Evolutionary conservation across 37 sponge, comb jelly and placozoan genomes (phyloP).

Genomic region (Ephydatia muelleri): DNA sequence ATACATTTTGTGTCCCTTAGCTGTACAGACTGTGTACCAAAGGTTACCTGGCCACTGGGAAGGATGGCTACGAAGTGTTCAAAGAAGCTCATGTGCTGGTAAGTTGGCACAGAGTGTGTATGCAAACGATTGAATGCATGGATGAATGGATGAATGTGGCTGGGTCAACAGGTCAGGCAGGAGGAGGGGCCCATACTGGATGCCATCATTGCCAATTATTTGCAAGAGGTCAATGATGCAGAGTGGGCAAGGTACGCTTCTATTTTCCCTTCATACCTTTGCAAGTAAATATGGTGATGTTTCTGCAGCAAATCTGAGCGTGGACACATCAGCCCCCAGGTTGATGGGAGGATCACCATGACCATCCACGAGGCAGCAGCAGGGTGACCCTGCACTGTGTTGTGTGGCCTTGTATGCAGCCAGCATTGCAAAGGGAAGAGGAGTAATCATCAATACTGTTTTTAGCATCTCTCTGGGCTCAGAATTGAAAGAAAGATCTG

Average conservation of each 20-base stretch:
- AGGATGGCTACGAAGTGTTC: conserved; percentile 82
- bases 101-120: background rate
- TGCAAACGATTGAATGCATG: background rate
- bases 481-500: no score
- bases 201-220: background rate
- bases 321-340: background rate
- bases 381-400: background rate
- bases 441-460: no score
- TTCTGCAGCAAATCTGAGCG: background rate
- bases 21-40: conserved; percentile 73
- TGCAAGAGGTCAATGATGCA: background rate
- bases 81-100: conserved; percentile 34
- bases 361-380: background rate
- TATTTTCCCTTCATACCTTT: no score
- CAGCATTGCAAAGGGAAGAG: background rate
- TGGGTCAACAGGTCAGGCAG: background rate
- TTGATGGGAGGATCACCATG: background rate
- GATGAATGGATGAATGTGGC: background rate
- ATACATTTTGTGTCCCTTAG: background rate
- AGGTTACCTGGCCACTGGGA: conserved; percentile 76
- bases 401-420: background rate
- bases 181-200: background rate
- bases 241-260: no score
- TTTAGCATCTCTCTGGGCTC: no score
- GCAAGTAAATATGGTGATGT: background rate